Conservation (phyloP, 2,797 vertebrate genomes). For the Pseudochirops corinnae region DNA sequence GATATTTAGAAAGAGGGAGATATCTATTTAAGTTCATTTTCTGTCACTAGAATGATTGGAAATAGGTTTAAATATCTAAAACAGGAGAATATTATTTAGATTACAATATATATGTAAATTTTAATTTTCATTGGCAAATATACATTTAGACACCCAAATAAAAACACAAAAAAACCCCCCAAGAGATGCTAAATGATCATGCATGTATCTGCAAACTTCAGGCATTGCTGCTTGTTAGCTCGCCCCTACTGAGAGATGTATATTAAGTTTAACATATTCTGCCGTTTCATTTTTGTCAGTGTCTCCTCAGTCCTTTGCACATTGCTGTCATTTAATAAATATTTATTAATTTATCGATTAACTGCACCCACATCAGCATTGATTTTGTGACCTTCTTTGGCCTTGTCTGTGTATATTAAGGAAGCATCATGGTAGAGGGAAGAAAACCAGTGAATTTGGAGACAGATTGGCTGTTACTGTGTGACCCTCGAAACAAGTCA, state of each 20-base stretch:
- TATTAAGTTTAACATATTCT: not conserved
- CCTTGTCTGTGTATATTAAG: not conserved
- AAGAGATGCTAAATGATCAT: not conserved
- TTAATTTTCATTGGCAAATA: not conserved
- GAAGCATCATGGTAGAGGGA: not conserved
- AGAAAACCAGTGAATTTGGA: not conserved
- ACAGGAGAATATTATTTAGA: not conserved
- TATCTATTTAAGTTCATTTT: not conserved
- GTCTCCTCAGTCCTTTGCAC: not conserved
- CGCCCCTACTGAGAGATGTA: not conserved
- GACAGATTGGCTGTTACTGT: not conserved
- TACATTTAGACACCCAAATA: not conserved
- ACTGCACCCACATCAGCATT: not conserved
- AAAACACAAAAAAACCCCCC: not conserved
- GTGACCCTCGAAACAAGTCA: not conserved
- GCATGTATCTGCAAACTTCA: not conserved
- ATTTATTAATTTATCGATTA: not conserved
- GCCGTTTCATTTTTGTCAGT: not conserved
- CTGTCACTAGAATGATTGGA: not conserved
- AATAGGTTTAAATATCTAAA: not conserved
- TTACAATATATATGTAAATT: not conserved
- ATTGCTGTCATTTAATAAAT: not conserved
- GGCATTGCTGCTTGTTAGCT: not conserved
- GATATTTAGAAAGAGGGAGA: not conserved
- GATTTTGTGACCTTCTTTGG: not conserved